Evolutionary conservation across 1,140 invertebrate genomes (phyloP), one percentile per base, ranked within the genome.

Genomic region (Drosophila parvula): DNA sequence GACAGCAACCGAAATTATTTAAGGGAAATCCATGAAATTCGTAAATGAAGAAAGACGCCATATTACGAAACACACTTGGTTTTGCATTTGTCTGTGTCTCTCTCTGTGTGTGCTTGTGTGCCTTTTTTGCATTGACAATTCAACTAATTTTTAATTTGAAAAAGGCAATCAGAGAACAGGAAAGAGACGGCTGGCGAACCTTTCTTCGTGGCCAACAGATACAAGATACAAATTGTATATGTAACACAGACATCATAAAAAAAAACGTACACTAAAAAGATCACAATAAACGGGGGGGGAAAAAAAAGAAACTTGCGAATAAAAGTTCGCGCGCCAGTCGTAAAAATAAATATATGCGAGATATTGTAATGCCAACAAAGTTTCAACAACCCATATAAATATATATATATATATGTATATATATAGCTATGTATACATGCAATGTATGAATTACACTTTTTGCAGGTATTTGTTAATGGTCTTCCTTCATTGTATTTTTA

Each of bases 1-100:
- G 55, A 57, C 44, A 69, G 64, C 64, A 71, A 58, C 68, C 67
- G 28, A 65, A 83, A 77, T 83, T 77, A 88, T 83, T 88, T 59
- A 74, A 88, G 84, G 84, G 84, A 88, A 88, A 88, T 88, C 84
- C 84, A 89, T 80, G 83, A 86, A 86, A 83, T 86, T 83, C 79
- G 76, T 86, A 88, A 88, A 88, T 82, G 80, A 86, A 88, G 76
- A 83, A 77, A 86, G 83, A 86, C 76, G 71, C 65, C 63, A 65
- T 59, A 88, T 88, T 88, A 88, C 80, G 84, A 88, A 88, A 88
- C 83, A 59, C 48, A 57, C 65, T 44, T 30, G 68, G 41, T 77
- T 61, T 61, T 78, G 74, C 40, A 50, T 57, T 48, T 32, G 74
- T 63, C 38, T 45, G 44, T 58, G 30, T 50, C 32, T 74, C 27